Percentiles rank a stretch among this genome's conserved stretches.
These are phyloP conservation scores for Hecatera dysodea DNA, from an alignment of 2,888 invertebrate genomes.

Conservation along the genomic window DNA sequence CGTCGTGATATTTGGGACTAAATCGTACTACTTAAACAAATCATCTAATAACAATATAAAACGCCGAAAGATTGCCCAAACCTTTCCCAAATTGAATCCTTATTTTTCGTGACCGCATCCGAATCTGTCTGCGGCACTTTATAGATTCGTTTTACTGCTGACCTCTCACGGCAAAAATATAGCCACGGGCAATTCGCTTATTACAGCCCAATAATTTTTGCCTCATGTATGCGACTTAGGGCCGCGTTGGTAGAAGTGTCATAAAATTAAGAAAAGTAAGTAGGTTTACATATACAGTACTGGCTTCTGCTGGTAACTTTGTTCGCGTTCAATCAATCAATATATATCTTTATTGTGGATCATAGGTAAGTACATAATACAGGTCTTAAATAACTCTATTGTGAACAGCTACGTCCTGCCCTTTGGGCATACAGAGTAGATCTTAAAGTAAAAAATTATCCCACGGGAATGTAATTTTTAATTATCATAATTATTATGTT, in stretches of 20 bases:
- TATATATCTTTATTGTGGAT: too few relatives aligned
- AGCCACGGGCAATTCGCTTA: constrained; percentile 28
- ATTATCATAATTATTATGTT: too few relatives aligned
- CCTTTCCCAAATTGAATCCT: constrained; percentile 51
- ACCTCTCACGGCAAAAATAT: constrained; percentile 46
- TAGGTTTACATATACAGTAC: neutral
- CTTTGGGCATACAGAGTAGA: too few relatives aligned
- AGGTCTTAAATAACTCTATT: too few relatives aligned
- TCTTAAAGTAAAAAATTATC: too few relatives aligned
- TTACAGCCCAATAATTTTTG: constrained; percentile 39
- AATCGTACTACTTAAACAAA: constrained; percentile 13
- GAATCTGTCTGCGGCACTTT: constrained; percentile 46
- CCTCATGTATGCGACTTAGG: constrained; percentile 18
- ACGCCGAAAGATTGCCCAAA: constrained; percentile 7
- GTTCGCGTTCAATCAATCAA: too few relatives aligned
- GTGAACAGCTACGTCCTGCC: too few relatives aligned
- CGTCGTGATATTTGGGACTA: neutral
- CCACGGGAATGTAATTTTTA: too few relatives aligned
- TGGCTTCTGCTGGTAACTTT: neutral
- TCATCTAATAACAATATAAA: constrained; percentile 39
- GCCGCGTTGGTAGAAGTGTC: constrained; percentile 4
- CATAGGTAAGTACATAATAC: too few relatives aligned
- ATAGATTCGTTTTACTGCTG: constrained; percentile 57
- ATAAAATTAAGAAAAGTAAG: constrained; percentile 25
- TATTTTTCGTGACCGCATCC: constrained; percentile 38